Percentiles rank a stretch among this genome's conserved stretches.
Conservation (phyloP, 2,888 invertebrate species). For the Cataglyphis cursor region DNA sequence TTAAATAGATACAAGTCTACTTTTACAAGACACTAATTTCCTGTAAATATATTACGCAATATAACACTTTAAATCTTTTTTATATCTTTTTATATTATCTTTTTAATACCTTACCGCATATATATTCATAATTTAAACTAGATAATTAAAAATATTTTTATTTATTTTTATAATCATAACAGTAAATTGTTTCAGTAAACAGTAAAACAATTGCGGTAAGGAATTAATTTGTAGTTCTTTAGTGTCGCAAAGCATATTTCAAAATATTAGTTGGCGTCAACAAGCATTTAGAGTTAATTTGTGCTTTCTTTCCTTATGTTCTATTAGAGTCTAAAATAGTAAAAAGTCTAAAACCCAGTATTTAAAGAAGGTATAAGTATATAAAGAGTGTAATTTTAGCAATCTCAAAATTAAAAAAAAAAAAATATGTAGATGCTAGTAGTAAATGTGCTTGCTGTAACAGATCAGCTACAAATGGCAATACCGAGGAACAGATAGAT, state of each 20-base stretch:
- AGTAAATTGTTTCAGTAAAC: not conserved
- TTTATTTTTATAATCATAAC: not conserved
- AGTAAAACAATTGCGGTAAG: constrained; percentile 4
- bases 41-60: constrained; percentile 30
- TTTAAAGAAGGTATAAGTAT: constrained; percentile 33
- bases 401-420: not conserved
- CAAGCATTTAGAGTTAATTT: not conserved
- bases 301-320: not conserved
- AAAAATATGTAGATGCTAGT: constrained; percentile 73
- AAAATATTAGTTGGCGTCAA: constrained; percentile 11
- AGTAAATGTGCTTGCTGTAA: constrained; percentile 83
- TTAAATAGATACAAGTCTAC: constrained; percentile 2
- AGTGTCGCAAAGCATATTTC: constrained; percentile 15
- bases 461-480: constrained; percentile 80
- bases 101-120: constrained; percentile 25
- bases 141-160: not conserved
- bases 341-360: constrained; percentile 17
- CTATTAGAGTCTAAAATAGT: constrained; percentile 17
- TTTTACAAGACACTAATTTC: not conserved
- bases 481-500: constrained; percentile 75
- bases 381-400: not conserved
- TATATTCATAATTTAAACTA: not conserved
- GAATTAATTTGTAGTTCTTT: constrained; percentile 1
- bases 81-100: not conserved
- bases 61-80: not conserved